Evolutionary conservation across 2,888 invertebrate species (phyloP).

Genomic region (Apotomis betuletana): DNA sequence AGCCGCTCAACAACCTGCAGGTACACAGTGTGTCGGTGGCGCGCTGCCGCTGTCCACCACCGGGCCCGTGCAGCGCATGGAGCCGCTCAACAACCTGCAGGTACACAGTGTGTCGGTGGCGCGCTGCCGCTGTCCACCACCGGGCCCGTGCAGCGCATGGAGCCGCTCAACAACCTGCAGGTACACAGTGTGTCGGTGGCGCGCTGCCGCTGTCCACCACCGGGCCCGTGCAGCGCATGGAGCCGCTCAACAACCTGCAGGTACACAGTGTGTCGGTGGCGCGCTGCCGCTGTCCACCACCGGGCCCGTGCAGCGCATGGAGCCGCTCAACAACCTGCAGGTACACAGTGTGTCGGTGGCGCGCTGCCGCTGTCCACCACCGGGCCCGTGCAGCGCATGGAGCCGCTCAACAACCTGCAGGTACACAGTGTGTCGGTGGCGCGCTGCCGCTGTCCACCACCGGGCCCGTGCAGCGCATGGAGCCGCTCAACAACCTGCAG

Average conservation of each 20-base stretch:
- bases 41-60: slow-evolving; percentile 89
- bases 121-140: slow-evolving; percentile 89
- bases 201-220: slow-evolving; percentile 89
- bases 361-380: slow-evolving; percentile 89
- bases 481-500: too few relatives aligned
- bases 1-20: slow-evolving; percentile 97
- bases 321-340: slow-evolving; percentile 97
- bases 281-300: slow-evolving; percentile 89
- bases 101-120: slow-evolving; percentile 57
- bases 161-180: slow-evolving; percentile 97
- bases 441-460: slow-evolving; percentile 89
- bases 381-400: slow-evolving; percentile 98
- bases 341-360: slow-evolving; percentile 57
- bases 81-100: slow-evolving; percentile 97
- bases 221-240: slow-evolving; percentile 98
- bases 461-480: too few relatives aligned
- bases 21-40: slow-evolving; percentile 57
- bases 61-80: slow-evolving; percentile 98
- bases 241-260: slow-evolving; percentile 97
- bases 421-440: slow-evolving; percentile 56
- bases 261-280: slow-evolving; percentile 58
- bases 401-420: slow-evolving; percentile 97
- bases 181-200: slow-evolving; percentile 57
- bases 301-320: slow-evolving; percentile 98
- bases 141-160: slow-evolving; percentile 98